A percentile compares a stretch with the other conserved stretches of the same genome.
Evolutionary conservation across 23 tunicate species (phyloP).

Genomic region (Oikopleura vanhoeffeni): DNA sequence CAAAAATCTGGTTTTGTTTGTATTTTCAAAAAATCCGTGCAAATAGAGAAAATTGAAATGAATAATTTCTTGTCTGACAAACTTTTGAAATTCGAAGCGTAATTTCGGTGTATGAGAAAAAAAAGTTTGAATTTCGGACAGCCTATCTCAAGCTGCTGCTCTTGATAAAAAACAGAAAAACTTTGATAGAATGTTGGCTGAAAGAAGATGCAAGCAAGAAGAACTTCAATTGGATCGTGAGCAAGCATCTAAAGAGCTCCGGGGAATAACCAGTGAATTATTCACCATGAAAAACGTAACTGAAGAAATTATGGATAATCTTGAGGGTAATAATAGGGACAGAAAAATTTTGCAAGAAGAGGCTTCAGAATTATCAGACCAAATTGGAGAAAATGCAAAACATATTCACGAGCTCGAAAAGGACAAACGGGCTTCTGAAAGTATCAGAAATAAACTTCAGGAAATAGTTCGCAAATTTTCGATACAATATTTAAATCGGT

Average conservation of each 20-base stretch:
- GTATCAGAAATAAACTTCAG: neutral
- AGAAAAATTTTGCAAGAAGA: slow-evolving; percentile 26
- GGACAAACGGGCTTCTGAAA: slow-evolving; percentile 18
- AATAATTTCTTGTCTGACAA: no score
- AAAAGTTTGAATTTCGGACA: no score
- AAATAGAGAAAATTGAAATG: no score
- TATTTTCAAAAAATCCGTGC: no score
- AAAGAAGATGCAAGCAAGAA: slow-evolving; percentile 49
- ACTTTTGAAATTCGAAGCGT: no score
- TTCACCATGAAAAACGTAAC: slow-evolving; percentile 23
- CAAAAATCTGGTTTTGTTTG: no score
- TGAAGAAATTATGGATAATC: neutral
- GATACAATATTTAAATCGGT: no score
- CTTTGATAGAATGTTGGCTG: slow-evolving; percentile 83
- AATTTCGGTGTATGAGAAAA: no score
- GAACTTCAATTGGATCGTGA: slow-evolving; percentile 75
- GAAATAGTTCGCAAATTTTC: no score
- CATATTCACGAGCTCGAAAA: slow-evolving; percentile 48
- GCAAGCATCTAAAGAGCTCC: slow-evolving; percentile 41
- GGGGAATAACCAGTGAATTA: slow-evolving; percentile 62
- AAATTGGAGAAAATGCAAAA: slow-evolving; percentile 67
- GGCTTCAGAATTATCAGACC: slow-evolving; percentile 62
- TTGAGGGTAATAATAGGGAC: neutral
- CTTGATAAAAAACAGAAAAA: slow-evolving; percentile 84
- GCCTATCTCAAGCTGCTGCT: slow-evolving; percentile 50